Base-by-base conservation (phyloP, 2,113 vertebrate species). In the Stegostoma tigrinum region DNA sequence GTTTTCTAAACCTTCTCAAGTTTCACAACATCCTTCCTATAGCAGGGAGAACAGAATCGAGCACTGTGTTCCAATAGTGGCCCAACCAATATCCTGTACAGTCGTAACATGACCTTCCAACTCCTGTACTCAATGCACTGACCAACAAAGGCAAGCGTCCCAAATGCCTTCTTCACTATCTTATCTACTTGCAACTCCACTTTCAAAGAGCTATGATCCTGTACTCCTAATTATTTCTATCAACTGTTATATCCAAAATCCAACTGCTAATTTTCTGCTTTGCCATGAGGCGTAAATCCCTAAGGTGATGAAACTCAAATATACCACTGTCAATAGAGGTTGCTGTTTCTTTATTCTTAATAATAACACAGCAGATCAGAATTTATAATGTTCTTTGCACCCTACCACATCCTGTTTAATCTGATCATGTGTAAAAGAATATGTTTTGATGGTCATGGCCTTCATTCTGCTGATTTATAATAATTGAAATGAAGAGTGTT, bases 361-460 rank as follows among this genome's bases (percentile, higher is more conserved):
- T 66, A 61, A 38, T 19, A 93, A 93, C n/a, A 93, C 34, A 8
- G 34, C 66, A 42, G 38, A 93, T 93, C 61, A 93, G 64, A n/a
- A 93, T 66, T 66, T 38, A 8, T 38, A 93, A 67, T 38, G 89
- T 93, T 67, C 61, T 64, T 93, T 93, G n/a, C 61, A 67, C 8
- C 55, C 61, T 93, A 23, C 61, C 17, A 64, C 66, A 66, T 67
- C 89, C 61, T 93, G 61, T 66, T 93, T 93, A 93, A 93, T 93
- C 89, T 93, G 38, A 5, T 93, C 89, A 66, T 93, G 89, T 5
- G 34, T 21, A 93, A 67, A 93, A 93, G 55, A 42, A 3, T 34
- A n/a, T 93, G 89, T 93, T 93, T 93, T 93, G 89, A 93, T 67
- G 66, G 89, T 93, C 34, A 67, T 61, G 61, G 66, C 89, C 89